Evolutionary conservation across 2,113 vertebrate species (phyloP).

Genomic region (Campylomormyrus numenius): DNA sequence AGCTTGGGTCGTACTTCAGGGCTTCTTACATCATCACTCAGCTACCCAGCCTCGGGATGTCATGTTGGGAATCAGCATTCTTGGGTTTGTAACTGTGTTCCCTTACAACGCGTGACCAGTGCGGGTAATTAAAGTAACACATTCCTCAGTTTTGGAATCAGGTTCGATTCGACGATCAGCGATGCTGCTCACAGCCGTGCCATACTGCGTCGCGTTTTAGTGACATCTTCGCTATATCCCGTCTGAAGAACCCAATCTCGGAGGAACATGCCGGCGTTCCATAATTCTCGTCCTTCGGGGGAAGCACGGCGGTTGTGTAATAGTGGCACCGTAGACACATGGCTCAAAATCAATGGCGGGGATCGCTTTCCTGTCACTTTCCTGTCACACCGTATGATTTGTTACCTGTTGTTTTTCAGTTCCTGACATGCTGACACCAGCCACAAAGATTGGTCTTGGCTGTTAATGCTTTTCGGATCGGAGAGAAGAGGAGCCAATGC

Average conservation of each 20-base stretch:
- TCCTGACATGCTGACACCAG: neutral
- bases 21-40: neutral
- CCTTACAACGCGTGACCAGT: neutral
- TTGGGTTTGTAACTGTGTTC: neutral
- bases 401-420: neutral
- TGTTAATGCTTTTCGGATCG: slow-evolving; percentile 1
- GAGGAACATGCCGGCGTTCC: neutral
- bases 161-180: neutral
- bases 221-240: neutral
- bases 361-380: slow-evolving; percentile 6
- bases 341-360: neutral
- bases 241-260: neutral
- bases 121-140: neutral
- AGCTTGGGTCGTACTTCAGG: neutral
- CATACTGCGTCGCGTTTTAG: neutral
- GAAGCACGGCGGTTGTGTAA: neutral
- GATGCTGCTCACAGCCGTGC: neutral
- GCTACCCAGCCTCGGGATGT: neutral
- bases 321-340: neutral
- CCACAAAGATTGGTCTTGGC: neutral
- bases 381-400: slow-evolving; percentile 10
- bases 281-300: neutral
- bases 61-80: neutral
- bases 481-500: neutral
- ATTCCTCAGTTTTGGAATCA: neutral